Conservation (phyloP, 2,888 invertebrate genomes). For the Hydropsyche betteni region DNA sequence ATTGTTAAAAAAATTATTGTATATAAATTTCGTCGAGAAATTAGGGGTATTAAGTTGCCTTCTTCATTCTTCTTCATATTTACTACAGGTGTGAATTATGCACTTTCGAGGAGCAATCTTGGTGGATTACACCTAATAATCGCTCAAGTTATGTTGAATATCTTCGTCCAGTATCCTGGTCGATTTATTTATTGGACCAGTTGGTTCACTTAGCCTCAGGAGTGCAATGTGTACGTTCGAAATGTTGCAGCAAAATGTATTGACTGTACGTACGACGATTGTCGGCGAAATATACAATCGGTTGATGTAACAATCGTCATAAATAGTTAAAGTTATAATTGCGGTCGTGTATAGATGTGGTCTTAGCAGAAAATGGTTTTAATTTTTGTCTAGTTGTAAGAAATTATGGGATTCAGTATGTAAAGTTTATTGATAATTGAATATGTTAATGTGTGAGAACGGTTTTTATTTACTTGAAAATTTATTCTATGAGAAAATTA, state of each 20-base stretch:
- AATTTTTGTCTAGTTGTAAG: too few relatives aligned
- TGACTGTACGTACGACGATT: not conserved
- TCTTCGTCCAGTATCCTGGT: not conserved
- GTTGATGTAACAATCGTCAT: constrained; percentile 2
- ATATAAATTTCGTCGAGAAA: too few relatives aligned
- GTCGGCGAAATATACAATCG: constrained; percentile 10
- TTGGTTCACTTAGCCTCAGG: constrained; percentile 5
- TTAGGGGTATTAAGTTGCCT: too few relatives aligned
- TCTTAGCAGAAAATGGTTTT: too few relatives aligned
- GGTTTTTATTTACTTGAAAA: too few relatives aligned
- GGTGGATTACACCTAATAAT: not conserved
- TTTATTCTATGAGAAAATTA: too few relatives aligned
- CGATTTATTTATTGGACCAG: constrained; percentile 12
- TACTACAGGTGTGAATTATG: not conserved
- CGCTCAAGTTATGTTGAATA: constrained; percentile 14
- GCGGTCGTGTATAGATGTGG: not conserved
- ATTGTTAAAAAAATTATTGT: too few relatives aligned
- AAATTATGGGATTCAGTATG: too few relatives aligned
- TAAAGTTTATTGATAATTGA: too few relatives aligned
- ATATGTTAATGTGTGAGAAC: too few relatives aligned
- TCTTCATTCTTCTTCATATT: too few relatives aligned
- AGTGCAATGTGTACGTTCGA: not conserved
- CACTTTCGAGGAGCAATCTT: not conserved
- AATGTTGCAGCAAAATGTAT: not conserved
- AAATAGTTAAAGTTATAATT: not conserved